Percentiles rank a stretch among this genome's conserved stretches.
Conservation (phyloP, 2,113 vertebrate genomes). For the Petrocephalus microphthalmus region DNA sequence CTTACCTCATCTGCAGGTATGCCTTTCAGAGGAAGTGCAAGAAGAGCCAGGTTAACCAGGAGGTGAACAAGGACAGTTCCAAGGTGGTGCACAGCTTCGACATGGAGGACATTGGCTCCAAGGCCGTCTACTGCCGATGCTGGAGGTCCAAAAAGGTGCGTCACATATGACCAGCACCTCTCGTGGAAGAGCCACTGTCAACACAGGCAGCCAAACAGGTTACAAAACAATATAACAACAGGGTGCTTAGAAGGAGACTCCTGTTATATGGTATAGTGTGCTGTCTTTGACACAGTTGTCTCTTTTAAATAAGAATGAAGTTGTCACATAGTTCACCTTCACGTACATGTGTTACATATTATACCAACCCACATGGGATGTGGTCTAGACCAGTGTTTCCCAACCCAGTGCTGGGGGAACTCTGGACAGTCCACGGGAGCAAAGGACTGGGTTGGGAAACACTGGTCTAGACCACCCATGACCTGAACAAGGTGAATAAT, state of each 20-base stretch:
- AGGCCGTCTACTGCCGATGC: constrained; percentile 69
- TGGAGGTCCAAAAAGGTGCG: constrained; percentile 70
- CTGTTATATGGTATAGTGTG: neutral
- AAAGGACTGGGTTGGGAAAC: too few relatives aligned
- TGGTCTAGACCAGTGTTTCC: too few relatives aligned
- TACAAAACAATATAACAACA: neutral
- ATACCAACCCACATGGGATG: neutral
- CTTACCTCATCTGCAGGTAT: constrained; percentile 55
- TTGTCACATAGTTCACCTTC: neutral
- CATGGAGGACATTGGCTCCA: constrained; percentile 64
- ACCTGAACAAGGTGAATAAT: neutral
- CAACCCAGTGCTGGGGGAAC: too few relatives aligned
- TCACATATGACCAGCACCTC: neutral
- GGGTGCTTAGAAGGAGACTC: neutral
- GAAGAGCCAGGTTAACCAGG: constrained; percentile 54
- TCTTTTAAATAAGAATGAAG: neutral
- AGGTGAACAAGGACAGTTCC: constrained; percentile 58
- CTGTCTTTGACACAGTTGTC: neutral
- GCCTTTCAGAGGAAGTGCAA: constrained; percentile 43
- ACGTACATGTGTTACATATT: neutral
- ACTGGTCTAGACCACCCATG: neutral
- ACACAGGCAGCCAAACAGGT: neutral
- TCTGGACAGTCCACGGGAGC: too few relatives aligned
- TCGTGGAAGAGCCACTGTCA: neutral
- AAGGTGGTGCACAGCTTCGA: constrained; percentile 71